A percentile compares a stretch with the other conserved stretches of the same genome.
phyloP scores from a whole-genome alignment of 2,113 vertebrate species.

The Xenopus laevis region DNA sequence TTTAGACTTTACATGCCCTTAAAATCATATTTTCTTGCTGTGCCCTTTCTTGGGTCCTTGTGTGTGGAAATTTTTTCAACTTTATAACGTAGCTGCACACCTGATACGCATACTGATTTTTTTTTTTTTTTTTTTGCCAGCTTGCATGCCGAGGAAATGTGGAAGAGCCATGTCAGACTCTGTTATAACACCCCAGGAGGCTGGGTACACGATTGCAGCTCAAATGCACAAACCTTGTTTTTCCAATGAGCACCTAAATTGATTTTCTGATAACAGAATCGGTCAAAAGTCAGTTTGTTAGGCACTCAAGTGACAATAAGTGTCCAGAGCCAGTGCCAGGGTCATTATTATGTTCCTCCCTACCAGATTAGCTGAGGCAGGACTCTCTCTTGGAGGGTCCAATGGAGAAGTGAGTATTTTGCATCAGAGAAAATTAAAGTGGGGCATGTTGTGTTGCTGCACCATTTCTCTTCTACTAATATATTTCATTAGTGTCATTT shows the following conservation, averaged over 20 bases:
- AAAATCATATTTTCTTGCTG: background rate
- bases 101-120: background rate
- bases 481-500: too few species aligned
- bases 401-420: conserved; percentile 87
- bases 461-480: too few species aligned
- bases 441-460: background rate
- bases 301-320: too few species aligned
- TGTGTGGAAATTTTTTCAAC: background rate
- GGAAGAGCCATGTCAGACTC: conserved; percentile 79
- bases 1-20: too few species aligned
- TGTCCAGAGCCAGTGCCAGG: too few species aligned
- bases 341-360: background rate
- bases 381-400: conserved; percentile 88
- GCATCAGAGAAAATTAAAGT: conserved; percentile 10
- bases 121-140: too few species aligned
- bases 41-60: background rate
- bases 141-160: conserved; percentile 87
- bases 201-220: conserved; percentile 55
- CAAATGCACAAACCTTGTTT: too few species aligned
- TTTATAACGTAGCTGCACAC: background rate
- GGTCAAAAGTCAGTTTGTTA: too few species aligned
- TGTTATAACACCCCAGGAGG: conserved; percentile 79
- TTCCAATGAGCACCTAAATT: too few species aligned
- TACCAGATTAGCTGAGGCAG: conserved; percentile 85
- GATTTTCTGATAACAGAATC: too few species aligned